Base-by-base conservation (phyloP, 1,140 invertebrate genomes). In the Coenobita brevimanus region DNA sequence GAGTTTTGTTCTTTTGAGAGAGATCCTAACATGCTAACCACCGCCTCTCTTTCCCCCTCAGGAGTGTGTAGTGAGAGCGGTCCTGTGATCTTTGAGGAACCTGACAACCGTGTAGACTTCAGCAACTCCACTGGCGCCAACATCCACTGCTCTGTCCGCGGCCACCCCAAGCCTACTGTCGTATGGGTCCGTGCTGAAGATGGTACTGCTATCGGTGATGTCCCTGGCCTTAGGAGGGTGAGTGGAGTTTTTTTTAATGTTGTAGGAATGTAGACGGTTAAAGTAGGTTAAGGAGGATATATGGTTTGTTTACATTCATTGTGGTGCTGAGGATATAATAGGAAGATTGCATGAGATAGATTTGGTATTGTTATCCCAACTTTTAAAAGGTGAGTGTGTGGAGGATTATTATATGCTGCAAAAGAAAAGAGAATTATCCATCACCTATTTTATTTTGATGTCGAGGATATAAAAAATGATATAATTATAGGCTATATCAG, bases 71-170 rank as follows among this genome's bases (percentile, higher is more conserved):
- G 85, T 27, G 89, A 90, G 80, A 90, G 89, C 54, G 97, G 97
- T 91, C 97, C 97, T 10, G 96, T 98, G 75, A 98, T 98, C 93
- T 95, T 97, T 80, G 96, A 96, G 91, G 97, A 98, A 94, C 97
- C 97, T 30, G 96, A 96, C 88, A 97, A 97, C 92, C 95, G 96
- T 90, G 95, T 98, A 62, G 97, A 98, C 92, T 98, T 99, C 93
- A 97, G 97, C 86, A 99, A 99, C 92, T 97, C 97, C 71, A 98
- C 97, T 41, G 98, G 97, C 91, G 96, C 97, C 82, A 95, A 96
- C 89, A 96, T 99, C 67, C 97, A 98, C 92, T 99, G 98, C 92
- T 96, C 97, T 91, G 97, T 97, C 0, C 95, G 96, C 92, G 98
- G 97, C 90, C 96, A 96, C 90, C 98, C 98, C 15, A 94, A 96